Evolutionary conservation across 92 coral and sea anemone genomes (phyloP).

Genomic region (Palythoa caribaeorum): DNA sequence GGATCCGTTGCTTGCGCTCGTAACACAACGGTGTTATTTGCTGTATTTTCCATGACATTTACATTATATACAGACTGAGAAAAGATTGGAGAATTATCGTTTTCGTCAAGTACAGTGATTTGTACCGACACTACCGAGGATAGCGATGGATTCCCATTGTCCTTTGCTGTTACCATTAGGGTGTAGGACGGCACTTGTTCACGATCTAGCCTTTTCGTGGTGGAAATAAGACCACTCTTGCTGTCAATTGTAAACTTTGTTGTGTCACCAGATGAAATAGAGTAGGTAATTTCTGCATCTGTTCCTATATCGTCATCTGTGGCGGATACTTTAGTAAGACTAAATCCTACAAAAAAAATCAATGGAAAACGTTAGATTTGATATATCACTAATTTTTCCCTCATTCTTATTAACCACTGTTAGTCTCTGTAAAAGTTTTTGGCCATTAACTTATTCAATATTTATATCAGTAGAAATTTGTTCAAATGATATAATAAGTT

Average conservation of each 20-base stretch:
- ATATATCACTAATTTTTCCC: too few relatives aligned
- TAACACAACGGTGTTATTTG: constrained; percentile 66
- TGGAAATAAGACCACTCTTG: constrained; percentile 71
- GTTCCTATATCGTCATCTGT: constrained; percentile 85
- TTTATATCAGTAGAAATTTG: too few relatives aligned
- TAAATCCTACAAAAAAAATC: constrained; percentile 58
- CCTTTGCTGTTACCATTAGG: constrained; percentile 82
- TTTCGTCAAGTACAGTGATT: constrained; percentile 80
- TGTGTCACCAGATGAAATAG: constrained; percentile 75
- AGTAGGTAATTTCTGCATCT: constrained; percentile 82
- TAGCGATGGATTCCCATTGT: constrained; percentile 86
- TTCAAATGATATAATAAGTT: too few relatives aligned
- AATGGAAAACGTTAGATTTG: background rate
- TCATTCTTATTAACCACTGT: too few relatives aligned
- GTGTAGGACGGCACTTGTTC: constrained; percentile 73
- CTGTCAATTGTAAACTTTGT: constrained; percentile 75
- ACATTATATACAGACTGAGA: constrained; percentile 59
- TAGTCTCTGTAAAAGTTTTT: too few relatives aligned
- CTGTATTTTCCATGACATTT: constrained; percentile 86
- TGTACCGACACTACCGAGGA: constrained; percentile 77
- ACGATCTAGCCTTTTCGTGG: constrained; percentile 74
- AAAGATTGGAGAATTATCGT: constrained; percentile 90
- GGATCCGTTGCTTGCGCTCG: constrained; percentile 84
- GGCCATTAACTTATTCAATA: too few relatives aligned
- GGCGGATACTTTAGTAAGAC: constrained; percentile 75